phyloP scores from a whole-genome alignment of 2,113 vertebrate genomes.

The Nannobrachium achirus region DNA sequence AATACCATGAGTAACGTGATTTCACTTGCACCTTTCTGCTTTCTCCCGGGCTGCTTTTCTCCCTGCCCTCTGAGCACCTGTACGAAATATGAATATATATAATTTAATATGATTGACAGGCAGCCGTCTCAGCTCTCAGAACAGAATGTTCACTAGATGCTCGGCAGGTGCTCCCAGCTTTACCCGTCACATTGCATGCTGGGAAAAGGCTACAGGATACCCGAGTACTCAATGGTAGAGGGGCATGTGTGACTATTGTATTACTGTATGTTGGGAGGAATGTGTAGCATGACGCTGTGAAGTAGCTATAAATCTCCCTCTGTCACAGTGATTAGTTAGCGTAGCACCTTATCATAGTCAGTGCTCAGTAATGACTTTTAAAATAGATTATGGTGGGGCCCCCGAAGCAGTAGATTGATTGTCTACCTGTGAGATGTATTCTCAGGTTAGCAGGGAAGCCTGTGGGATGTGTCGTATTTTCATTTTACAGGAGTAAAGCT shows the following conservation, averaged over 20 bases:
- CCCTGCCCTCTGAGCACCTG: neutral
- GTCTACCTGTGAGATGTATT: conserved; percentile 5
- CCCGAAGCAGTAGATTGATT: neutral
- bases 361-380: conserved; percentile 9
- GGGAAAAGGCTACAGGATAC: conserved; percentile 13
- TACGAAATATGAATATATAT: neutral
- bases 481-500: conserved; percentile 13
- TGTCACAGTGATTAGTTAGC: conserved; percentile 4
- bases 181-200: conserved; percentile 20
- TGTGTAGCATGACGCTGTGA: conserved; percentile 36
- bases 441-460: conserved; percentile 16
- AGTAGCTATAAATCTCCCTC: conserved; percentile 25
- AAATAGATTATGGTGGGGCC: conserved; percentile 6
- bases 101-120: neutral
- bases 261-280: conserved; percentile 50
- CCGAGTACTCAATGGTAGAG: conserved; percentile 1
- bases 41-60: neutral
- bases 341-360: conserved; percentile 27
- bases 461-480: conserved; percentile 27
- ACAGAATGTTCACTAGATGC: conserved; percentile 19
- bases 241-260: conserved; percentile 41
- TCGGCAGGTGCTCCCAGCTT: conserved; percentile 36
- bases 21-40: neutral
- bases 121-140: conserved; percentile 1
- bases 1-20: neutral